phyloP scores from a whole-genome alignment of 2,797 vertebrate genomes.

The Furcifer pardalis region DNA sequence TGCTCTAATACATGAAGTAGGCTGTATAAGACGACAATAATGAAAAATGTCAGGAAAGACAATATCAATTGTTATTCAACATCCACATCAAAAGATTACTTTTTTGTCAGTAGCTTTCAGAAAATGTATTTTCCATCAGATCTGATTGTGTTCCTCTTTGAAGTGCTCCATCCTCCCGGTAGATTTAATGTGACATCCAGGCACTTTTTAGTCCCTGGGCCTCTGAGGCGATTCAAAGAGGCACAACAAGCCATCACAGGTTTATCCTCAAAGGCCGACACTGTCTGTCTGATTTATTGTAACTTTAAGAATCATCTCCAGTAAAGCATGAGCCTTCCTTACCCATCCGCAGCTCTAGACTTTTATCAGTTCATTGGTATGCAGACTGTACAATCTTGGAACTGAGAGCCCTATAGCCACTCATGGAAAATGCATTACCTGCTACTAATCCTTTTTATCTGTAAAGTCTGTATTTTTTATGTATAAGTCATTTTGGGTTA shows the following conservation, averaged over 20 bases:
- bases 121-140: slow-evolving; percentile 90
- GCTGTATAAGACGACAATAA: slow-evolving; percentile 93
- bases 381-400: slow-evolving; percentile 78
- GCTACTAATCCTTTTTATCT: slow-evolving; percentile 89
- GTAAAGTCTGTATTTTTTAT: slow-evolving; percentile 89
- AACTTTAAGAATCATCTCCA: slow-evolving; percentile 88
- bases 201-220: slow-evolving; percentile 86
- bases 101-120: slow-evolving; percentile 90
- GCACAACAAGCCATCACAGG: slow-evolving; percentile 87
- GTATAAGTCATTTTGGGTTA: slow-evolving; percentile 87
- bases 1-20: slow-evolving; percentile 93
- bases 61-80: slow-evolving; percentile 99
- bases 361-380: slow-evolving; percentile 89
- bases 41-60: slow-evolving; percentile 99
- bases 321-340: slow-evolving; percentile 83
- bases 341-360: slow-evolving; percentile 79
- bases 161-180: slow-evolving; percentile 84
- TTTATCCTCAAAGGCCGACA: slow-evolving; percentile 88
- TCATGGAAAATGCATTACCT: slow-evolving; percentile 90
- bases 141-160: slow-evolving; percentile 87
- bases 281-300: slow-evolving; percentile 90
- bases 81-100: slow-evolving; percentile 98
- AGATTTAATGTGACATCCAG: slow-evolving; percentile 89
- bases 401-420: slow-evolving; percentile 84
- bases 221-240: slow-evolving; percentile 86